phyloP scores from a whole-genome alignment of 2,113 vertebrate genomes.

The Lophotis ruficrista region DNA sequence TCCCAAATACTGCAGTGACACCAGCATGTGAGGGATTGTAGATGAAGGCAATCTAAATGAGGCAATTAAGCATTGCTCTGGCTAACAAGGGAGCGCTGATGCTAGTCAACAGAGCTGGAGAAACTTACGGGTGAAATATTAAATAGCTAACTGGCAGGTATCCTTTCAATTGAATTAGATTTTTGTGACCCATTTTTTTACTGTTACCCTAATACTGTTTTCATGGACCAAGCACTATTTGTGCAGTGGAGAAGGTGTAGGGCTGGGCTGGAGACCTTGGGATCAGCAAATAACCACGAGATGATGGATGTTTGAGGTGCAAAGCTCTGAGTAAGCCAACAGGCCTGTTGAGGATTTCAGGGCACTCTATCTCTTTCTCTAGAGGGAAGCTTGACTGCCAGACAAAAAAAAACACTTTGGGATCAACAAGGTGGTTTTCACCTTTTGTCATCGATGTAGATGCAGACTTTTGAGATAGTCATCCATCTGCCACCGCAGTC shows the following conservation, averaged over 20 bases:
- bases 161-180: background rate
- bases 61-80: background rate
- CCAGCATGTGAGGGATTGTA: background rate
- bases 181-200: background rate
- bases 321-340: background rate
- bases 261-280: background rate
- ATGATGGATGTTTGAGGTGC: background rate
- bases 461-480: background rate
- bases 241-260: background rate
- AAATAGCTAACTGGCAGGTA: background rate
- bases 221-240: background rate
- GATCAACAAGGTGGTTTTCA: background rate
- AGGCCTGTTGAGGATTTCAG: background rate
- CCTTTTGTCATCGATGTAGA: background rate
- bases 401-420: background rate
- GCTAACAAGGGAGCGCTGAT: background rate
- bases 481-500: accelerated
- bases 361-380: background rate
- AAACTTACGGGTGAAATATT: background rate
- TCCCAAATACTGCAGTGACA: background rate
- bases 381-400: background rate
- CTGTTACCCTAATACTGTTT: background rate
- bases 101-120: background rate
- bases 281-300: background rate
- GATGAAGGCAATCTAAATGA: background rate